A percentile compares a stretch with the other conserved stretches of the same genome.
phyloP scores from a whole-genome alignment of 2,888 invertebrate genomes.

The Microplitis deprimator region DNA sequence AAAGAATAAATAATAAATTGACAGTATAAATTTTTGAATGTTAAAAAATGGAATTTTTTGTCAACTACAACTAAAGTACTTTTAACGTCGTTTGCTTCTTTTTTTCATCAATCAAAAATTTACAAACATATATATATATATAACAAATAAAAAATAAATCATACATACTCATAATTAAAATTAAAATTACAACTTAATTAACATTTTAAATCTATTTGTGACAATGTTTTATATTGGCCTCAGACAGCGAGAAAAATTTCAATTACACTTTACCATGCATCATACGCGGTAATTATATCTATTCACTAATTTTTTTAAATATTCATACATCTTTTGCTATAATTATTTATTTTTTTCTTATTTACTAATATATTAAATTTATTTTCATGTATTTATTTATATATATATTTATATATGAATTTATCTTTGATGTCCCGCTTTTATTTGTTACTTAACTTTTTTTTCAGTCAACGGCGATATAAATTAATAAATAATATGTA shows the following conservation, averaged over 20 bases:
- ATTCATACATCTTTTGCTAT: background rate
- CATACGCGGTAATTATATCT: constrained; percentile 42
- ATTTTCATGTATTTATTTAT: constrained; percentile 37
- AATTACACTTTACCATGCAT: constrained; percentile 41
- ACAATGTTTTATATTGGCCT: constrained; percentile 47
- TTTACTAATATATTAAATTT: constrained; percentile 19
- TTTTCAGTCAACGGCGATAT: constrained; percentile 52
- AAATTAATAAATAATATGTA: constrained; percentile 46
- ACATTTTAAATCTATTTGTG: background rate
- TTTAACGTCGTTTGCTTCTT: background rate
- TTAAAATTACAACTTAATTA: background rate
- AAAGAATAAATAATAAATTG: background rate
- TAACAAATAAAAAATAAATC: background rate
- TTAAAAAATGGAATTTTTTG: background rate
- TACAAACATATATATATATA: background rate
- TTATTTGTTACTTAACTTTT: constrained; percentile 29
- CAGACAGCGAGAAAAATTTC: constrained; percentile 46
- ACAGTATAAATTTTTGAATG: background rate
- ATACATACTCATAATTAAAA: background rate
- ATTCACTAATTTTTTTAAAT: constrained; percentile 41
- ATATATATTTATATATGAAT: constrained; percentile 8
- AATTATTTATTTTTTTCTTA: constrained; percentile 9
- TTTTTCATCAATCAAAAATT: background rate
- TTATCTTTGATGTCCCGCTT: constrained; percentile 33
- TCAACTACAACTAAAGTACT: background rate